Evolutionary conservation across 2,888 invertebrate genomes (phyloP).

Genomic region (Oxycera nigricornis): DNA sequence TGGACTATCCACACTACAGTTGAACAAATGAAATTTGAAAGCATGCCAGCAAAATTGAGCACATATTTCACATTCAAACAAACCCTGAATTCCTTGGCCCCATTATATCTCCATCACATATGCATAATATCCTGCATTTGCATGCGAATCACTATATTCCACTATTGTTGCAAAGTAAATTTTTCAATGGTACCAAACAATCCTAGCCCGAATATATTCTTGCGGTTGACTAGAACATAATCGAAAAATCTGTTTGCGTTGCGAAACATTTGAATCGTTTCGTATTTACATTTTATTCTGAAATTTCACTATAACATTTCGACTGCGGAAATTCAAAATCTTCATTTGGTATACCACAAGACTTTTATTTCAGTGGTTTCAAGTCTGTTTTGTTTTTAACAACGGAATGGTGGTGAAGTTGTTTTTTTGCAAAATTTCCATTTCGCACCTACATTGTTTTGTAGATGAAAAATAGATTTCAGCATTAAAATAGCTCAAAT

Average conservation of each 20-base stretch:
- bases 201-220: slow-evolving; percentile 17
- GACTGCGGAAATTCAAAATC: slow-evolving; percentile 11
- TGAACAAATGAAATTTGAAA: background rate
- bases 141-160: slow-evolving; percentile 5
- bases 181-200: background rate
- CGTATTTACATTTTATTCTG: slow-evolving; percentile 24
- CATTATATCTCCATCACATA: slow-evolving; percentile 27
- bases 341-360: slow-evolving; percentile 27
- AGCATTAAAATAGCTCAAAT: no score
- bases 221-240: slow-evolving; percentile 19
- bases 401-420: background rate
- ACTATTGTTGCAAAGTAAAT: background rate
- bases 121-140: slow-evolving; percentile 33
- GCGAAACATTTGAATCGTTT: slow-evolving; percentile 5
- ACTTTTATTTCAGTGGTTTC: slow-evolving; percentile 36
- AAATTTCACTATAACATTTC: slow-evolving; percentile 23
- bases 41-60: background rate
- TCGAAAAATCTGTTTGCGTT: slow-evolving; percentile 32
- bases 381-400: background rate
- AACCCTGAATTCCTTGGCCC: background rate
- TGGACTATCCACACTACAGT: background rate
- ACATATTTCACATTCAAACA: background rate
- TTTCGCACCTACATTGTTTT: background rate
- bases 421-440: background rate
- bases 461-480: no score